phyloP scores from a whole-genome alignment of 2,888 invertebrate species.

The Candidula unifasciata region DNA sequence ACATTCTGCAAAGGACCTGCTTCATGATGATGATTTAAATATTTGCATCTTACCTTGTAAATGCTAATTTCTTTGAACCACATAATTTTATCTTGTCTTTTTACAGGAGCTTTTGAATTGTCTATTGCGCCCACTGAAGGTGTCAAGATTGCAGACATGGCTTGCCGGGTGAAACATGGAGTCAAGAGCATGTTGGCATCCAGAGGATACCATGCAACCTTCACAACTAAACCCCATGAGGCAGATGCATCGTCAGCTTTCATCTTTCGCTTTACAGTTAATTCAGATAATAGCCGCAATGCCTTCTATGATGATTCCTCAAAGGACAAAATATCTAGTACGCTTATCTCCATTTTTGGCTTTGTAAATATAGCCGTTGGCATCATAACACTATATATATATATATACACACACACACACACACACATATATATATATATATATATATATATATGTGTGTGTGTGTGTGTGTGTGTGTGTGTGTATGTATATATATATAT shows the following conservation, averaged over 20 bases:
- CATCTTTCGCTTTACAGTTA: slow-evolving; percentile 20
- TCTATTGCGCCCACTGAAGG: slow-evolving; percentile 29
- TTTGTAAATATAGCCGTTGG: no score
- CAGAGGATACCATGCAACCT: slow-evolving; percentile 35
- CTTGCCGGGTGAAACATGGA: slow-evolving; percentile 25
- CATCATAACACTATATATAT: no score
- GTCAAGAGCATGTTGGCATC: slow-evolving; percentile 7
- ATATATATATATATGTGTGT: no score
- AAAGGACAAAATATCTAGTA: slow-evolving; percentile 42
- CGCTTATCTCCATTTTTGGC: background rate
- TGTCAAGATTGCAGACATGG: slow-evolving; percentile 24
- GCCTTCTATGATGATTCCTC: slow-evolving; percentile 28
- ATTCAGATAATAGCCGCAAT: slow-evolving; percentile 24
- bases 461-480: no score
- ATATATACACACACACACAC: no score
- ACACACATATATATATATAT: no score
- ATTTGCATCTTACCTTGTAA: background rate
- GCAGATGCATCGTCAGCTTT: background rate
- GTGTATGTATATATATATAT: no score
- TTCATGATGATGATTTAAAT: no score
- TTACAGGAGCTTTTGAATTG: slow-evolving; percentile 38
- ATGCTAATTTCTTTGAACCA: background rate
- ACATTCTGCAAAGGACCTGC: no score
- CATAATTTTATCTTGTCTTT: background rate
- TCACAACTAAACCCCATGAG: slow-evolving; percentile 24